Conservation (phyloP, 2,113 vertebrate species). For the Trogon surrucura region DNA sequence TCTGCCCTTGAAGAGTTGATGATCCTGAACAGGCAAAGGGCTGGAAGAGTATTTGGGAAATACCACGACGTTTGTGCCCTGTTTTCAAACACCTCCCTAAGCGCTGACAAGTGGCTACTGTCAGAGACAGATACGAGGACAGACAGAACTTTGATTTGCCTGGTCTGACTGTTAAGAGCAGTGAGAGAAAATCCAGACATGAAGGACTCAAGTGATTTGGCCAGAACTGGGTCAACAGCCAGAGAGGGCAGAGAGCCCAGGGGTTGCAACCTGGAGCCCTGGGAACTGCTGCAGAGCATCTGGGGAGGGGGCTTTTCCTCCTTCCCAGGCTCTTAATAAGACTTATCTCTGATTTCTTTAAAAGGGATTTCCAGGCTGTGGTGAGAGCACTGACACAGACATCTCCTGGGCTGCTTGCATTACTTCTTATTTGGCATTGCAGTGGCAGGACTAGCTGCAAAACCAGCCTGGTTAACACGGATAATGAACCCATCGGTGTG, state of each 20-base stretch:
- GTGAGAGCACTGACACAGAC: background rate
- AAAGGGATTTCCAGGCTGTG: background rate
- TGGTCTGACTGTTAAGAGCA: background rate
- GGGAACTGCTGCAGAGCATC: background rate
- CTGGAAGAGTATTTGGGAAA: background rate
- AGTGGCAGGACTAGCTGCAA: background rate
- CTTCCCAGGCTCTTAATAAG: background rate
- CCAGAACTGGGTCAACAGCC: background rate
- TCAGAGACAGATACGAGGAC: background rate
- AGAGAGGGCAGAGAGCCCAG: background rate
- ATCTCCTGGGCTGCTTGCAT: background rate
- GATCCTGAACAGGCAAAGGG: background rate
- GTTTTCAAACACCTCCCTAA: background rate
- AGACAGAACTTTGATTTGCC: background rate
- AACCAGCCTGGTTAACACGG: background rate
- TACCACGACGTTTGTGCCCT: background rate
- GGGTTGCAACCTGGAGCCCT: background rate
- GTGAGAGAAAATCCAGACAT: background rate
- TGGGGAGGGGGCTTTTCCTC: background rate
- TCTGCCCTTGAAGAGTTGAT: background rate
- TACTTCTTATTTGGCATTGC: background rate
- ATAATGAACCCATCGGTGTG: rapidly evolving
- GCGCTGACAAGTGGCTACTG: background rate
- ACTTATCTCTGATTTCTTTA: background rate
- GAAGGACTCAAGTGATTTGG: background rate